phyloP scores from a whole-genome alignment of 1,140 invertebrate species.

The Penaeus vannamei region DNA sequence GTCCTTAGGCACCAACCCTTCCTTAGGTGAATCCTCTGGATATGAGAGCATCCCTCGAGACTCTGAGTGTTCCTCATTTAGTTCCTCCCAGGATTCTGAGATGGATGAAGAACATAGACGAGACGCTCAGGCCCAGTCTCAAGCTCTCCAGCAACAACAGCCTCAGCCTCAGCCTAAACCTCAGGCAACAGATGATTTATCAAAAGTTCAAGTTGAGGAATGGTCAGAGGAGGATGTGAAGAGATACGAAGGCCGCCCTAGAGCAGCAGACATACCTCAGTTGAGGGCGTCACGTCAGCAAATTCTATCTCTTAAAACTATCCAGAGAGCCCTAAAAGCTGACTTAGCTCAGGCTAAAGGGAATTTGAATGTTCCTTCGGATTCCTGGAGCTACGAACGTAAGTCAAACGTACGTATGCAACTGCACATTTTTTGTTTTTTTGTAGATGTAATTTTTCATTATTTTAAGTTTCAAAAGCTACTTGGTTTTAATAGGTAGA shows the following conservation, averaged over 20 bases:
- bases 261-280: constrained; percentile 60
- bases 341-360: constrained; percentile 72
- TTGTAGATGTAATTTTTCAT: constrained; percentile 55
- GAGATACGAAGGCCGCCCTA: constrained; percentile 62
- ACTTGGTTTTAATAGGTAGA: constrained; percentile 10
- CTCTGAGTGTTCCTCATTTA: constrained; percentile 79
- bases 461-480: constrained; percentile 4
- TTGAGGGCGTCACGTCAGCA: constrained; percentile 71
- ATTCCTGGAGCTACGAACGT: constrained; percentile 78
- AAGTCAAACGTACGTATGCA: constrained; percentile 70
- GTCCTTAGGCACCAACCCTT: constrained; percentile 67
- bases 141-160: constrained; percentile 36
- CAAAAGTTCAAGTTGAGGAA: constrained; percentile 60
- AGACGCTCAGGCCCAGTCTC: constrained; percentile 59
- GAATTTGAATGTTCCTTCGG: constrained; percentile 74
- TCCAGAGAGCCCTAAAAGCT: constrained; percentile 74
- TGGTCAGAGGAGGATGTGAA: constrained; percentile 66
- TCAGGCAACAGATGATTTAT: constrained; percentile 1
- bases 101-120: constrained; percentile 67
- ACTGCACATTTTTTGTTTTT: constrained; percentile 63
- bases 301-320: constrained; percentile 73
- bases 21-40: constrained; percentile 84
- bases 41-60: constrained; percentile 91
- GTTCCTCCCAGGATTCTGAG: constrained; percentile 84
- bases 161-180: constrained; percentile 29